phyloP scores from a whole-genome alignment of 2,113 vertebrate species.

The Corydoras sp. region DNA sequence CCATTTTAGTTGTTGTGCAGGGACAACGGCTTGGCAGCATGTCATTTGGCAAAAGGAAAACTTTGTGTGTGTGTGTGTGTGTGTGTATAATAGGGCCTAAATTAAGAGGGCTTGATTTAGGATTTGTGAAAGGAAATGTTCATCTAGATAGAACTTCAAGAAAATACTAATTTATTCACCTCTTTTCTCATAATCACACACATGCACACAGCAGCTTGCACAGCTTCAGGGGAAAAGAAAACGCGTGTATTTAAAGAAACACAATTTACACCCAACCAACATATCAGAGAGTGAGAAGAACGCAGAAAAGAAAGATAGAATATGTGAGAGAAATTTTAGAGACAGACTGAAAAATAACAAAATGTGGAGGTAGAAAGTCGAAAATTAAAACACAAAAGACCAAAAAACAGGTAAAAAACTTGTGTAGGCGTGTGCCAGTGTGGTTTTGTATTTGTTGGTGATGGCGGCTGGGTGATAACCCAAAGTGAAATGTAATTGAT shows the following conservation, averaged over 20 bases:
- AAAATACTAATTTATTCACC: not conserved
- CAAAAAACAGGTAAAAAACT: not conserved
- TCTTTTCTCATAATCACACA: conserved; percentile 7
- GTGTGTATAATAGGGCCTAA: not conserved
- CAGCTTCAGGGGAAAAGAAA: conserved; percentile 48
- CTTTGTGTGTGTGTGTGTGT: not conserved
- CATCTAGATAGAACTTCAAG: not conserved
- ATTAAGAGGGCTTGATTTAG: not conserved
- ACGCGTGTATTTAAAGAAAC: conserved; percentile 65
- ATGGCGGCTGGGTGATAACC: conserved; percentile 24
- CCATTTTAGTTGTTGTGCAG: conserved; percentile 30
- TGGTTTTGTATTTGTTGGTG: not conserved
- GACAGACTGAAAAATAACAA: conserved; percentile 15
- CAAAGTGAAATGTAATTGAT: conserved; percentile 43
- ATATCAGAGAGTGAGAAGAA: conserved; percentile 38
- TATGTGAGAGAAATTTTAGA: conserved; percentile 5
- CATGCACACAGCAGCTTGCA: conserved; percentile 6
- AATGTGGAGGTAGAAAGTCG: not conserved
- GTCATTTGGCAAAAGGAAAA: conserved; percentile 12
- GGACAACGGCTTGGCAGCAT: conserved; percentile 26
- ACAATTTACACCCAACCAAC: conserved; percentile 61
- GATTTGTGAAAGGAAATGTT: conserved; percentile 1
- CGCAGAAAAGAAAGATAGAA: conserved; percentile 21
- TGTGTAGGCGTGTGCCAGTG: not conserved
- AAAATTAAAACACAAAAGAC: conserved; percentile 31